Base-by-base conservation (phyloP, 1,140 invertebrate genomes). In the Asobara japonica region DNA sequence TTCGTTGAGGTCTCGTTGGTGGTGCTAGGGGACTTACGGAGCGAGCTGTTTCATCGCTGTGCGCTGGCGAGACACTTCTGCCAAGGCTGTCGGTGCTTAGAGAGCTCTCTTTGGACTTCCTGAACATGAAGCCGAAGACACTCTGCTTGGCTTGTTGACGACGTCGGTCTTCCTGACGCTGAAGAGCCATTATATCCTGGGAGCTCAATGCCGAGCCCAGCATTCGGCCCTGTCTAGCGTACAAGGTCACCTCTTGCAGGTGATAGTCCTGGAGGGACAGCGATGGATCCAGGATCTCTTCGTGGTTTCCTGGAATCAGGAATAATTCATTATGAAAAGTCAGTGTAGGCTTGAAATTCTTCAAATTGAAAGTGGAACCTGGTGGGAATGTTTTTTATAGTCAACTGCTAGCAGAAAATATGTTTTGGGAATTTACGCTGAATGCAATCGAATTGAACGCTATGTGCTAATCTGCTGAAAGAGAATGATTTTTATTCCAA, bases 241-340 rank as follows among this genome's bases (percentile, higher is more conserved):
- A 91, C 18, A 93, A 81, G 31, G 89, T 89, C 16, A 93, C 89
- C 82, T 93, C 91, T 69, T 92, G 91, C 16, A 93, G 87, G 71
- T 90, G 89, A 77, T 92, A 92, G 76, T 93, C 92, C 38, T 89
- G 90, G 31, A 93, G 79, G 0, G 89, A 89, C 48, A 90, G 82
- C 30, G 87, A 88, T 6, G 90, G 84, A 64, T 90, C 87, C 73
- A 93, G 81, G 22, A 88, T 87, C 79, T 92, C 88, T 71, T 92
- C 90, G 71, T 92, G 79, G 81, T 92, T 91, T 30, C 87, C 91
- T 93, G 84, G 2, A 88, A 87, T 69, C n/a, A 70, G 0, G 2
- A 18, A 31, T 16, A 73, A 27, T 5, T 20, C 48, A 71, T 13
- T 3, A 56, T 69, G 4, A 6, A 10, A 11, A 29, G 45, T 29